These are phyloP conservation scores for Xylocopa sonorina DNA, from an alignment of 1,140 invertebrate species.

Conservation along the genomic window DNA sequence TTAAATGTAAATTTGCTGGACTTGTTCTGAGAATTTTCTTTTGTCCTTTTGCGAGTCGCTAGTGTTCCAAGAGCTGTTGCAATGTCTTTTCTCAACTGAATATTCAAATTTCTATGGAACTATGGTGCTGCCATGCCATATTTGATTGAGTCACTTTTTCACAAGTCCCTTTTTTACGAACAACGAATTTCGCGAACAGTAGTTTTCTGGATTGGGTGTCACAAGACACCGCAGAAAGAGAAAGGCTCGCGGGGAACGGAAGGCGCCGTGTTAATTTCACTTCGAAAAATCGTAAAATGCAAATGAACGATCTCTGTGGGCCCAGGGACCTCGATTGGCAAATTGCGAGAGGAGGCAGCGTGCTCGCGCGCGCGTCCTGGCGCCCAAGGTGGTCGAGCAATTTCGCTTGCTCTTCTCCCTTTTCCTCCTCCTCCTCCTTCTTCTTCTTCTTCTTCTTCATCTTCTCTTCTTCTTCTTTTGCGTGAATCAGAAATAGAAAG, in stretches of 20 bases:
- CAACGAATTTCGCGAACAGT: not conserved
- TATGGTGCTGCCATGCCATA: too few species aligned
- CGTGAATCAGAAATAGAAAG: constrained; percentile 29
- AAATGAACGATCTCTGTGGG: constrained; percentile 74
- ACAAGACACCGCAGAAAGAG: not conserved
- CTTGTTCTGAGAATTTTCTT: not conserved
- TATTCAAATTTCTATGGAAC: not conserved
- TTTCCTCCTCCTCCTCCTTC: constrained; percentile 17
- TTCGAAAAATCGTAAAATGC: constrained; percentile 81
- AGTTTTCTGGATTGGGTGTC: constrained; percentile 54
- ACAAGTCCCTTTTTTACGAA: not conserved
- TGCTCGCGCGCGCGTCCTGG: constrained; percentile 70
- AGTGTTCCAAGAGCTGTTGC: not conserved
- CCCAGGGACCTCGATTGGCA: constrained; percentile 74
- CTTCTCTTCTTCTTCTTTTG: constrained; percentile 18
- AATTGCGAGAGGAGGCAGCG: constrained; percentile 79
- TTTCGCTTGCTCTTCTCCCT: constrained; percentile 71
- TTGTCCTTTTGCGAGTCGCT: not conserved
- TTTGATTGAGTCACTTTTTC: not conserved
- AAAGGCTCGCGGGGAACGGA: constrained; percentile 34
- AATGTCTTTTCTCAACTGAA: too few species aligned
- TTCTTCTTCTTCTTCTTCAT: constrained; percentile 48
- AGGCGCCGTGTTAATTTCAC: constrained; percentile 77
- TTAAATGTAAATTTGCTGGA: not conserved
- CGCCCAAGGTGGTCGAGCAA: constrained; percentile 82